Base-by-base conservation (phyloP, 2,113 vertebrate genomes). In the Brevimyrus niger region DNA sequence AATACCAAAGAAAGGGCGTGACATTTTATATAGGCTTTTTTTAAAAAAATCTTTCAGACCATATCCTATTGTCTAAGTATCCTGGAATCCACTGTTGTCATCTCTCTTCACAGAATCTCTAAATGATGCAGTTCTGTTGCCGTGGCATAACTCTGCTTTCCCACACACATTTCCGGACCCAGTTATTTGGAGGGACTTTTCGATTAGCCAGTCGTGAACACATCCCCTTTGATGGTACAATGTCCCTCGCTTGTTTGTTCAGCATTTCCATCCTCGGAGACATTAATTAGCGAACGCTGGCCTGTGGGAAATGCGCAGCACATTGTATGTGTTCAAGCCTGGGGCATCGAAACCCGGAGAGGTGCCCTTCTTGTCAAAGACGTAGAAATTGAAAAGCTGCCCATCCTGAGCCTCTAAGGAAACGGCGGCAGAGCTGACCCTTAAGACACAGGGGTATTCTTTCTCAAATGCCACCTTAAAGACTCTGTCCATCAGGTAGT, bases 281-380 rank as follows among this genome's bases (percentile, higher is more conserved):
- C 35, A 44, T 91, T 91, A 96, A 51, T 90, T 93, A 21, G 94
- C 93, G 91, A 98, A 97, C 0, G 92, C 89, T 0, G 97, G 98
- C 89, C 94, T 96, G 10, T 88, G 94, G 21, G 83, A 91, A 6
- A 99, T 95, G 4, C 97, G 95, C 55, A 96, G 90, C 15, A 98
- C 96, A 0, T 93, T 96, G 92, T 98, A 99, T 0, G 97, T 98
- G 95, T 98, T 98, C 44, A 99, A 96, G 8, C 97, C 97, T 0
- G 97, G 97, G 0, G 96, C 97, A 17, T 98, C 97, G 13, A 99
- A 99, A 5, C 97, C 97, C 0, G 97, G 96, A 0, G 97, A 97
- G 87, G 97, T 89, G 10, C 97, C 97, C 55, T 95, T 96, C 85
- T 93, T 92, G 55, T 96, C 96, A 0, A 97, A 95, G 0, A 91